Conservation (phyloP, 2,113 vertebrate species). For the Crotalus tigris region DNA sequence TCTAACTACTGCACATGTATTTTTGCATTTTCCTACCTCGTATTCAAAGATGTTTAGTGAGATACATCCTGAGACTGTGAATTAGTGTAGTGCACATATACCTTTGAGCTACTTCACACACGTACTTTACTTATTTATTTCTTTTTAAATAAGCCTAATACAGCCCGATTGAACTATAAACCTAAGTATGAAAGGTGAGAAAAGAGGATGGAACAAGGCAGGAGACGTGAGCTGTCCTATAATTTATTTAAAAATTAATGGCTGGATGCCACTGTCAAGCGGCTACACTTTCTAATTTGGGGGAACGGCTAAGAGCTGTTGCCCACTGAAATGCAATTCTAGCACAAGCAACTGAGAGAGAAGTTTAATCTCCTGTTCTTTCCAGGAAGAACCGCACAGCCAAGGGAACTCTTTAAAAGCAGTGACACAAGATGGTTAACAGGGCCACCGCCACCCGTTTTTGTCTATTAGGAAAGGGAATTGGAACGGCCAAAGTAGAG, state of each 20-base stretch:
- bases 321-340: slow-evolving; percentile 7
- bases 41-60: slow-evolving; percentile 14
- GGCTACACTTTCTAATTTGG: slow-evolving; percentile 26
- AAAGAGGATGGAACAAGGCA: not conserved
- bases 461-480: slow-evolving; percentile 21
- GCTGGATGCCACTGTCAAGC: not conserved
- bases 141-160: not conserved
- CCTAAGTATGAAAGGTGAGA: not conserved
- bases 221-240: not conserved
- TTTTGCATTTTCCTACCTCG: not conserved
- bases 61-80: not conserved
- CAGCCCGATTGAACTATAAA: slow-evolving; percentile 13
- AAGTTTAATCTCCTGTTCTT: not conserved
- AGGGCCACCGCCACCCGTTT: slow-evolving; percentile 11
- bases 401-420: not conserved
- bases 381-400: not conserved
- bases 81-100: slow-evolving; percentile 6
- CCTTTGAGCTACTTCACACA: not conserved
- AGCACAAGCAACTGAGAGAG: slow-evolving; percentile 1
- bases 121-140: not conserved
- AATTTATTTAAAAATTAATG: slow-evolving; percentile 41
- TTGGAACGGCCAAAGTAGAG: slow-evolving; percentile 10
- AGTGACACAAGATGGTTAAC: not conserved
- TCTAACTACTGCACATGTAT: not conserved
- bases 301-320: slow-evolving; percentile 33